phyloP scores from a whole-genome alignment of 2,888 invertebrate species.

The Hemaris fuciformis region DNA sequence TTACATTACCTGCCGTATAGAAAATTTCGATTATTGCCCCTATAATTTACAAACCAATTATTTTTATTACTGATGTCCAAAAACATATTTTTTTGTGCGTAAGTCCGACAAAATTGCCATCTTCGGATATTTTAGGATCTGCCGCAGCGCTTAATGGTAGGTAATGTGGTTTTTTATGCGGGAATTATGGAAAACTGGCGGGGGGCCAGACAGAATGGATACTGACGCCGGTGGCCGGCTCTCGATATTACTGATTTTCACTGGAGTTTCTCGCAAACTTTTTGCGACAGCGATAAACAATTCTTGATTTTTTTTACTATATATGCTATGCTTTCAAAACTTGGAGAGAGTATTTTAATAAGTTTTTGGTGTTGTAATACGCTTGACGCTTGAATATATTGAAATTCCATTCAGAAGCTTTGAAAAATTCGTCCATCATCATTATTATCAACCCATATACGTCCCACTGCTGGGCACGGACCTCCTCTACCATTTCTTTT shows the following conservation, averaged over 20 bases:
- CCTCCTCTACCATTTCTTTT: too few species aligned
- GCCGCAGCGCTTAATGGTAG: constrained; percentile 1
- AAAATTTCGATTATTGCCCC: neutral
- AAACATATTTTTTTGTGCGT: neutral
- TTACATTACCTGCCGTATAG: neutral
- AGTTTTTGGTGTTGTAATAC: too few species aligned
- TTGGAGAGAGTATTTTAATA: too few species aligned
- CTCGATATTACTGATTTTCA: neutral
- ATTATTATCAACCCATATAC: too few species aligned
- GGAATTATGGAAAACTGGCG: constrained; percentile 27
- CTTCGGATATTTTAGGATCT: neutral
- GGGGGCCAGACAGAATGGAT: constrained; percentile 16
- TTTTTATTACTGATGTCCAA: neutral
- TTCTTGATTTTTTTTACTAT: neutral
- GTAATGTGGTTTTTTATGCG: constrained; percentile 13
- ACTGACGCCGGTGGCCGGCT: neutral
- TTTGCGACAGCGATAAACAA: neutral
- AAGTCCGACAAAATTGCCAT: neutral
- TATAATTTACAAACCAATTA: neutral
- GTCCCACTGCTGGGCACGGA: too few species aligned
- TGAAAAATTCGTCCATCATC: too few species aligned
- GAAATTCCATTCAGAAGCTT: too few species aligned
- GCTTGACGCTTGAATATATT: too few species aligned
- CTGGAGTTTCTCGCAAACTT: neutral
- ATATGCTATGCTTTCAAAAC: too few species aligned